Evolutionary conservation across 2,797 vertebrate species (phyloP), one percentile per base, ranked within the genome.

Genomic region (Enteromius radiatus): DNA sequence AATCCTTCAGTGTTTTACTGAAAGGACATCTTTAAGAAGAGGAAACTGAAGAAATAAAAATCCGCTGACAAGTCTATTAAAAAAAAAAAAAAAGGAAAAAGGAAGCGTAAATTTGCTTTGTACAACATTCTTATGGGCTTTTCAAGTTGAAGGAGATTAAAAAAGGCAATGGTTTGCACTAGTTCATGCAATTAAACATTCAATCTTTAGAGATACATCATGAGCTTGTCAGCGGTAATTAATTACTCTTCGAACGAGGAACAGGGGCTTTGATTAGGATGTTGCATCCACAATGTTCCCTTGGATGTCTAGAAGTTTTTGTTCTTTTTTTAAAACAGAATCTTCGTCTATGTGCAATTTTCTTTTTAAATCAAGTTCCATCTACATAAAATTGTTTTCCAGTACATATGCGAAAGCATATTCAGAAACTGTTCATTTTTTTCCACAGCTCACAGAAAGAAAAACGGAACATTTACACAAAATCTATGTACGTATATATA

Each of bases 401-500:
- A 84, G 67, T 85, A 69, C 76, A 68, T 74, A 67, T 19, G 45
- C 47, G 8, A 83, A 67, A 86, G 38, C 84, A 84, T 70, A 43
- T 54, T 61, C 47, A 80, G 65, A 87, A 80, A 70, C 70, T 79
- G 70, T 77, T 75, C 84, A 86, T 83, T 77, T 31, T n/a, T 67
- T 81, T 86, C 70, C 36, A 84, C 83, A 84, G 82, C 23, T 86
- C 61, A 38, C 80, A 73, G 3, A 81, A 76, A 84, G n/a, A 65
- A 38, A 78, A 67, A 43, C 33, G 9, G 54, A 68, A 76, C 73
- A 82, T 73, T 70, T 83, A 86, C 78, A 87, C 69, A 45, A 80
- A 64, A 78, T 73, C 65, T 77, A 81, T 84, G 68, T 76, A 84
- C 38, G 78, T 82, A 86, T 85, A 82, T 87, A 84, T 28, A 75